Percentiles rank a stretch among this genome's conserved stretches.
Evolutionary conservation across 1,140 invertebrate genomes (phyloP).

Genomic region (Copidosoma floridanum): DNA sequence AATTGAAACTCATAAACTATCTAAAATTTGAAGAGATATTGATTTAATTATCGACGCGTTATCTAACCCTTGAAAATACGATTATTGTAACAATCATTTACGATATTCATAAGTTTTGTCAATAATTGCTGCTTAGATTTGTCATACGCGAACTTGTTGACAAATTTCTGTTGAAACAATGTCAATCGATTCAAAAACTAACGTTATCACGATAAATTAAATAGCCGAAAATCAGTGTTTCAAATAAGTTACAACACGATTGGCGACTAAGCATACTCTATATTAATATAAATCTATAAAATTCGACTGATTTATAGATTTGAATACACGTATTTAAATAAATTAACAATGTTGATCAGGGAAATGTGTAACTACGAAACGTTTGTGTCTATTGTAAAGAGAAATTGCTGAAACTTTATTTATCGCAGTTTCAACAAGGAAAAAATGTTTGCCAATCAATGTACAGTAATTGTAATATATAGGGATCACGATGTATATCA

Average conservation of each 20-base stretch:
- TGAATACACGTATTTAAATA: background rate
- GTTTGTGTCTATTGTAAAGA: background rate
- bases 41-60: too few relatives aligned
- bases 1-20: background rate
- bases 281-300: background rate
- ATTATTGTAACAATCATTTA: too few relatives aligned
- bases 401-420: background rate
- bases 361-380: background rate
- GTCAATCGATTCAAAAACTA: background rate
- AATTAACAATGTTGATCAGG: too few relatives aligned
- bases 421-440: background rate
- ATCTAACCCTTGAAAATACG: too few relatives aligned
- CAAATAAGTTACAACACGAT: background rate
- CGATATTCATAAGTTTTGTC: too few relatives aligned
- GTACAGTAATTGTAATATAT: background rate
- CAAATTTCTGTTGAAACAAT: too few relatives aligned
- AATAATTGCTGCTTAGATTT: too few relatives aligned
- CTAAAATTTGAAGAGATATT: too few relatives aligned
- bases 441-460: background rate
- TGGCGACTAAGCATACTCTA: background rate
- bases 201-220: slow-evolving; percentile 2
- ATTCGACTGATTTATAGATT: slow-evolving; percentile 7
- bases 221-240: background rate
- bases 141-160: too few relatives aligned
- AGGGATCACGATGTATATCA: background rate